phyloP scores from a whole-genome alignment of 2,113 vertebrate species.

The Lates calcarifer region DNA sequence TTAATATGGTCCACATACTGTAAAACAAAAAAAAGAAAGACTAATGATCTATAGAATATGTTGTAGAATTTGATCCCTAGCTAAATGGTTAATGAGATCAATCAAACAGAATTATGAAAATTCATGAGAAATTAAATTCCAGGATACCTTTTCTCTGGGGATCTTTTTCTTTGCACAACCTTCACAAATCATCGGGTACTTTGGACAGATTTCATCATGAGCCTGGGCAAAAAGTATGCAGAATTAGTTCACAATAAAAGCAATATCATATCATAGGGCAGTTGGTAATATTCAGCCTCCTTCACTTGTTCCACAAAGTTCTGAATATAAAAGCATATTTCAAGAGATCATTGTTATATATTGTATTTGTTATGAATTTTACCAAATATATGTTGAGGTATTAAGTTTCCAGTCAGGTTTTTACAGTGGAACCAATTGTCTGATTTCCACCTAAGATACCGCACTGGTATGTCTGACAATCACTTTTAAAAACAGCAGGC shows the following conservation, averaged over 20 bases:
- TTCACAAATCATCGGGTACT: constrained; percentile 93
- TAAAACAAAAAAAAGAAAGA: constrained; percentile 67
- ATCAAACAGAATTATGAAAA: constrained; percentile 41
- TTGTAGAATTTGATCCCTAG: constrained; percentile 39
- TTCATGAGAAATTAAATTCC: background rate
- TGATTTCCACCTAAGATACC: too few relatives aligned
- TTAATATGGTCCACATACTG: constrained; percentile 96
- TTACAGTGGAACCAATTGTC: too few relatives aligned
- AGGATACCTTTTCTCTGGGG: constrained; percentile 90
- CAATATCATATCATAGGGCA: background rate
- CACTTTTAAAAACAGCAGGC: too few relatives aligned
- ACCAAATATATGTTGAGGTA: too few relatives aligned
- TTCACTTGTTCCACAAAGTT: background rate
- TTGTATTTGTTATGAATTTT: too few relatives aligned
- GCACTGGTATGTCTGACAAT: too few relatives aligned
- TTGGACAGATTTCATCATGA: constrained; percentile 93
- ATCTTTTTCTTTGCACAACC: constrained; percentile 95
- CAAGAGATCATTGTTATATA: too few relatives aligned
- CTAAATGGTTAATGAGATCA: constrained; percentile 62
- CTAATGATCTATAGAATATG: constrained; percentile 59
- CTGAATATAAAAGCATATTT: background rate
- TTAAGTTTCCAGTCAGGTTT: too few relatives aligned
- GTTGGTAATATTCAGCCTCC: background rate
- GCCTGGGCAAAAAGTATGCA: constrained; percentile 83
- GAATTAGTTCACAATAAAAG: background rate